Conservation (phyloP, 2,797 vertebrate species). For the Champsocephalus esox region DNA sequence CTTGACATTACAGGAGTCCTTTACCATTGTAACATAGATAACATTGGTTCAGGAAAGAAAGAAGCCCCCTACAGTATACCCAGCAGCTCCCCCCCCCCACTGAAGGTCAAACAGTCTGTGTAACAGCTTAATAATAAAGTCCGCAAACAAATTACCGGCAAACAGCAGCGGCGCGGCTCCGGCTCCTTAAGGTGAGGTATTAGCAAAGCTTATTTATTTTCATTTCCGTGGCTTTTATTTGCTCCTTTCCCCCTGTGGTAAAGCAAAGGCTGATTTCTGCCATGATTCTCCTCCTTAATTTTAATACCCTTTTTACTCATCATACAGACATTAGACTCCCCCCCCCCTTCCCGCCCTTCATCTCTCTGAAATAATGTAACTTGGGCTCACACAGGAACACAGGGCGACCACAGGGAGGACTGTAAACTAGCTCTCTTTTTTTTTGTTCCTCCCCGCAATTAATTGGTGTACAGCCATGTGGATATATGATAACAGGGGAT, state of each 20-base stretch:
- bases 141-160: constrained; percentile 83
- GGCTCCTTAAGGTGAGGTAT: constrained; percentile 98
- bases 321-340: constrained; percentile 96
- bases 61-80: neutral
- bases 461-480: constrained; percentile 97
- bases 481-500: constrained; percentile 90
- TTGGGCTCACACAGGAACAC: constrained; percentile 88
- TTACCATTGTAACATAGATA: constrained; percentile 24
- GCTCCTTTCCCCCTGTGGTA: constrained; percentile 94
- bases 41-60: constrained; percentile 56
- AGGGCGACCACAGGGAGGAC: constrained; percentile 90
- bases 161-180: constrained; percentile 84
- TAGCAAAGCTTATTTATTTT: constrained; percentile 94
- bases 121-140: constrained; percentile 88
- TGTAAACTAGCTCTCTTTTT: constrained; percentile 93
- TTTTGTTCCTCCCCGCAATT: constrained; percentile 84
- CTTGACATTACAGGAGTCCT: constrained; percentile 20
- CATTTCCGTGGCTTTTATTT: constrained; percentile 98
- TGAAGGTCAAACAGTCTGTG: constrained; percentile 94
- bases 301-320: constrained; percentile 98
- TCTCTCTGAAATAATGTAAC: constrained; percentile 92
- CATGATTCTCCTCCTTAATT: constrained; percentile 98
- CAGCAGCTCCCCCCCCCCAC: constrained; percentile 82
- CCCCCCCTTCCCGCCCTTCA: constrained; percentile 62
- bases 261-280: constrained; percentile 92